Conservation (phyloP, 2,888 invertebrate species). For the Chelonus formosanus region DNA sequence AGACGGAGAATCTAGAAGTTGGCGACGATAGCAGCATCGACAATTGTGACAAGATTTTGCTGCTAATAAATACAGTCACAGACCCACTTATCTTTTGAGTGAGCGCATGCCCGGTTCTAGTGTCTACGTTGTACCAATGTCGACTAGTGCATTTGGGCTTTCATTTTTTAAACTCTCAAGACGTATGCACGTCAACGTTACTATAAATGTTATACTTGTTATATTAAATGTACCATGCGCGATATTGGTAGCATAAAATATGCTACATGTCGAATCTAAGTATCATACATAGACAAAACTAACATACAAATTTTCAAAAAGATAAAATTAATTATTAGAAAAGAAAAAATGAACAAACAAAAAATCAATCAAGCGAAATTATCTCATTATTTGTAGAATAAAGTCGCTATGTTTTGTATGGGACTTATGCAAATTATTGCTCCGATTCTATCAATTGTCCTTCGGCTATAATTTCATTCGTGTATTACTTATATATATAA, state of each 20-base stretch:
- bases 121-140: conserved; percentile 48
- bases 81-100: conserved; percentile 47
- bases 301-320: conserved; percentile 51
- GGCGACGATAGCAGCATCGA: conserved; percentile 80
- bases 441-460: not conserved
- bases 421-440: conserved; percentile 44
- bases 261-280: conserved; percentile 40
- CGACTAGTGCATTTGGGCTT: conserved; percentile 47
- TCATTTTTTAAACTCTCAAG: conserved; percentile 47
- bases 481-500: too few species aligned
- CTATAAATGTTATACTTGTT: conserved; percentile 61
- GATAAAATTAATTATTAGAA: conserved; percentile 34
- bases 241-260: conserved; percentile 20
- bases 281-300: conserved; percentile 40
- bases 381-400: conserved; percentile 65
- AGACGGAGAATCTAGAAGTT: conserved; percentile 84
- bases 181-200: conserved; percentile 52
- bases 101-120: conserved; percentile 46
- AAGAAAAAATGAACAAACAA: conserved; percentile 28
- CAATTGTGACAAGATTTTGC: conserved; percentile 44
- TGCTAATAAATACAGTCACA: conserved; percentile 46
- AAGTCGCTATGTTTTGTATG: conserved; percentile 65
- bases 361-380: conserved; percentile 54
- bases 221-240: conserved; percentile 47
- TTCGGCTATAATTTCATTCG: too few species aligned